Conservation (phyloP, 2,113 vertebrate species). For the Crocuta crocuta region DNA sequence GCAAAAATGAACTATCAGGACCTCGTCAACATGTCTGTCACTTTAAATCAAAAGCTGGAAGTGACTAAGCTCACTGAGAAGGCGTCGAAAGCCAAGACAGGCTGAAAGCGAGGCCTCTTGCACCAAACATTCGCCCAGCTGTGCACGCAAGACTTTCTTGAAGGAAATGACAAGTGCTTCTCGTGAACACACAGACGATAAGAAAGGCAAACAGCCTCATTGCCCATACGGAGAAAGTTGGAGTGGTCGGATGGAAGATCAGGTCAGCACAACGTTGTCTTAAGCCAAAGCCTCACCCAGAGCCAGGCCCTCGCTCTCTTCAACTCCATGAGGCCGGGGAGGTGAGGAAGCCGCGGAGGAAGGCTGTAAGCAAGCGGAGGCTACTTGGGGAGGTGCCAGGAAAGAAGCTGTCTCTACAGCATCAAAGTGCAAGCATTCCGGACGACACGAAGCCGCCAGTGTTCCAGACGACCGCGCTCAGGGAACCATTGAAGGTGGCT, state of each 20-base stretch:
- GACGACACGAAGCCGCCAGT: background rate
- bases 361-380: background rate
- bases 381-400: background rate
- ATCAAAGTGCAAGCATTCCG: no score
- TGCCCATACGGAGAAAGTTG: background rate
- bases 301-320: background rate
- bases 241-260: background rate
- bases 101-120: background rate
- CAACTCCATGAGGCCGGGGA: background rate
- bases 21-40: background rate
- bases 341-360: background rate
- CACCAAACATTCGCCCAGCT: background rate
- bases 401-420: background rate
- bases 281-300: background rate
- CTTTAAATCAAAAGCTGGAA: background rate
- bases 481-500: background rate
- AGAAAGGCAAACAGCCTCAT: background rate
- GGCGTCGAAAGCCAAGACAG: background rate
- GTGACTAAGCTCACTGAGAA: background rate
- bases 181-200: background rate
- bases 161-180: background rate
- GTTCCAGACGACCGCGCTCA: background rate
- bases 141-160: background rate
- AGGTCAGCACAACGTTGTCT: background rate
- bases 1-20: no score